These are phyloP conservation scores for Proisotoma minuta DNA, from an alignment of 2,888 invertebrate genomes.

Conservation along the genomic window DNA sequence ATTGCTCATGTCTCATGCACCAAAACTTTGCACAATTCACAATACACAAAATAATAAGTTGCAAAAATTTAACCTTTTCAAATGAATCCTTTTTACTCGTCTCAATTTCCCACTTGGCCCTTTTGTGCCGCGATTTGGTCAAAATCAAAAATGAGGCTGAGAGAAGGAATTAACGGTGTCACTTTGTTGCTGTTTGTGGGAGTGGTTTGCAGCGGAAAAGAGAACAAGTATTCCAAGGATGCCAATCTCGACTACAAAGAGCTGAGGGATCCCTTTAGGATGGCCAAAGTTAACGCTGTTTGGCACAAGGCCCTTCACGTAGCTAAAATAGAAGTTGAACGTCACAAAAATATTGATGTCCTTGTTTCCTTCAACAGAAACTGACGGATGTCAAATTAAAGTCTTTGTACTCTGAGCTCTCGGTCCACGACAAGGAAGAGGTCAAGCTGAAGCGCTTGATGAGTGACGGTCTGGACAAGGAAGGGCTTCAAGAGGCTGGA, in stretches of 20 bases:
- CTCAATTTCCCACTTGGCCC: too few species aligned
- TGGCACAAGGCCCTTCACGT: constrained; percentile 89
- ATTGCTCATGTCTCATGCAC: too few species aligned
- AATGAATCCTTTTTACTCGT: too few species aligned
- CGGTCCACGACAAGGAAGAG: constrained; percentile 90
- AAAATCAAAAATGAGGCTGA: not conserved
- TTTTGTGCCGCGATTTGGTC: too few species aligned
- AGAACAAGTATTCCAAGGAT: constrained; percentile 44
- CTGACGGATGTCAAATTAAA: constrained; percentile 77
- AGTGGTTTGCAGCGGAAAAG: not conserved
- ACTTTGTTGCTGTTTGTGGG: not conserved
- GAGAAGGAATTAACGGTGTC: not conserved
- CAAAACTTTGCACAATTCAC: too few species aligned
- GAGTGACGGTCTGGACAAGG: constrained; percentile 78
- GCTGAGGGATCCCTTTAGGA: constrained; percentile 77
- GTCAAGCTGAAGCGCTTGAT: constrained; percentile 74
- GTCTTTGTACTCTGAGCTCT: constrained; percentile 79
- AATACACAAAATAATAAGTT: too few species aligned
- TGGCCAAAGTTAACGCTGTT: constrained; percentile 81
- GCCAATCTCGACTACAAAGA: constrained; percentile 57
- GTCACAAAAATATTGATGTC: constrained; percentile 14
- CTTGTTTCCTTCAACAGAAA: constrained; percentile 57
- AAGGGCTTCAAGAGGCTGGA: constrained; percentile 76
- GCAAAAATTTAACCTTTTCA: too few species aligned
- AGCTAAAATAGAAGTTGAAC: constrained; percentile 52